Percentiles rank a stretch among this genome's conserved stretches.
Evolutionary conservation across 2,888 invertebrate species (phyloP).

Genomic region (Coremacera marginata): DNA sequence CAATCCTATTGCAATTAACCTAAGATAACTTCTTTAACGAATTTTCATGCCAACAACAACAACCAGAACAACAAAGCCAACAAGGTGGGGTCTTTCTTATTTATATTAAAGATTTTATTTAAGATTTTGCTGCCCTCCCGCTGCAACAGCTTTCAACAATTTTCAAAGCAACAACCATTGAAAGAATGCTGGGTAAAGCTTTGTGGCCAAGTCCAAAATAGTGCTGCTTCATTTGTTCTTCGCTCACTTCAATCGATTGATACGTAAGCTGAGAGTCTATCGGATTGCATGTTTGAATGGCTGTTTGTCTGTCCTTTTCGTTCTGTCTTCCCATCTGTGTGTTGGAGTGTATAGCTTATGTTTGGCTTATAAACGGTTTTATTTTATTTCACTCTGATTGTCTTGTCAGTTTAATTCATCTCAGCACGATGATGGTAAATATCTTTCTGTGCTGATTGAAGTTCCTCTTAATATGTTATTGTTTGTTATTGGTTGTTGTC

Average conservation of each 20-base stretch:
- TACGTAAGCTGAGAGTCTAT: not conserved
- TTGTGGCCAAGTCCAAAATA: too few relatives aligned
- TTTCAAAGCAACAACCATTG: too few relatives aligned
- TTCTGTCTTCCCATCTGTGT: not conserved
- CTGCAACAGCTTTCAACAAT: not conserved
- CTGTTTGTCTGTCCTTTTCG: not conserved
- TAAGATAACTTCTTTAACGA: constrained; percentile 48
- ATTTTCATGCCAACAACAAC: constrained; percentile 14
- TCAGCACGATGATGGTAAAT: constrained; percentile 21
- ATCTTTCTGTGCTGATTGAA: constrained; percentile 35
- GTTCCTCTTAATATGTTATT: constrained; percentile 15
- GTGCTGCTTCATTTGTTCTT: constrained; percentile 19
- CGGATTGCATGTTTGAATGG: not conserved
- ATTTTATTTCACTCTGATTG: not conserved
- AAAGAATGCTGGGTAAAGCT: too few relatives aligned
- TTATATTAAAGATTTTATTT: not conserved
- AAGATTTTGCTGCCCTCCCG: not conserved
- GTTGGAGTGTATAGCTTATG: not conserved
- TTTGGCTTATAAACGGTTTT: not conserved
- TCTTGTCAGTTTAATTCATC: not conserved
- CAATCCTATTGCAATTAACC: constrained; percentile 51
- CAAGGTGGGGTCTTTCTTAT: constrained; percentile 26
- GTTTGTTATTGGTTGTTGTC: constrained; percentile 24
- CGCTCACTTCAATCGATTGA: not conserved
- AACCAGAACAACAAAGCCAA: not conserved